These are phyloP conservation scores for Cryptocheilus praepositus DNA, from an alignment of 2,888 invertebrate genomes.

Conservation along the genomic window DNA sequence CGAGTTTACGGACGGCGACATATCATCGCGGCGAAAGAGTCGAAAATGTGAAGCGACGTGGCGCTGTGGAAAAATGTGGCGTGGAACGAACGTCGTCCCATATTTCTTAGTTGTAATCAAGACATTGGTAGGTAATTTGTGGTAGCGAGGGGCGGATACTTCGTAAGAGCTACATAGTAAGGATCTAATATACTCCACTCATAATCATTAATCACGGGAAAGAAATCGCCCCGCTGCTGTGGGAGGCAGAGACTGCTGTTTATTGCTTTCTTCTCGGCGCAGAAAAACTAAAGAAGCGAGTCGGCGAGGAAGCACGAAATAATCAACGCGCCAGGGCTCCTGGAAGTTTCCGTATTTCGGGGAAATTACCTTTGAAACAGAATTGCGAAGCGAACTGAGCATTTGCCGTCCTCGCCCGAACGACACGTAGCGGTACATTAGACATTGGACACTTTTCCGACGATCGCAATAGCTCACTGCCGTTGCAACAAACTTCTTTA, in stretches of 20 bases:
- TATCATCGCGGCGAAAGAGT: no score
- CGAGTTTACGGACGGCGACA: no score
- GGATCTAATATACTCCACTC: conserved; percentile 71
- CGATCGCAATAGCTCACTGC: no score
- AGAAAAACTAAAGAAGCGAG: conserved; percentile 12
- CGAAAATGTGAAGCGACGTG: background rate
- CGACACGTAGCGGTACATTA: no score
- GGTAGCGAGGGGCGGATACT: conserved; percentile 46
- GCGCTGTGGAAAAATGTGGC: conserved; percentile 16
- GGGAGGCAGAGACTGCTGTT: conserved; percentile 29
- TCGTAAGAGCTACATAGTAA: conserved; percentile 53
- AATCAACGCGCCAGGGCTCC: no score
- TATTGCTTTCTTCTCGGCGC: conserved; percentile 29
- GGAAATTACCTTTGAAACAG: no score
- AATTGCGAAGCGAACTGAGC: no score
- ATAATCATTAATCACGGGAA: conserved; percentile 73
- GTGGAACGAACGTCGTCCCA: conserved; percentile 31
- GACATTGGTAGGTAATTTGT: conserved; percentile 65
- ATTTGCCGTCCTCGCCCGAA: no score
- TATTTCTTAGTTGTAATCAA: conserved; percentile 62
- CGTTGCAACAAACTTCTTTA: no score
- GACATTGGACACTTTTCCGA: no score
- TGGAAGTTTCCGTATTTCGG: no score
- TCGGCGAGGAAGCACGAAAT: conserved; percentile 8
- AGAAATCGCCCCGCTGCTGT: conserved; percentile 37